Evolutionary conservation across 2,888 invertebrate species (phyloP).

Genomic region (Tipula lateralis): DNA sequence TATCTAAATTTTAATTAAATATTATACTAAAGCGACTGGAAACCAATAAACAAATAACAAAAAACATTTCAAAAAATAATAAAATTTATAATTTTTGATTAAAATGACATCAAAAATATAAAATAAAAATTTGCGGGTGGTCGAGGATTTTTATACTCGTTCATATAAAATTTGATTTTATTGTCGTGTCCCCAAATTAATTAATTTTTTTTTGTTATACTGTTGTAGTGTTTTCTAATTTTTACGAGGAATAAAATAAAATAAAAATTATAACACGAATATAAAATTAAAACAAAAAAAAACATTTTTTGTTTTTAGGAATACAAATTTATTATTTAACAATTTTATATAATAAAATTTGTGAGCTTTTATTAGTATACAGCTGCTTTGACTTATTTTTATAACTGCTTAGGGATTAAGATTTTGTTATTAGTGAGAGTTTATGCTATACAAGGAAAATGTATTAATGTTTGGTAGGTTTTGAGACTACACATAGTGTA

Average conservation of each 20-base stretch:
- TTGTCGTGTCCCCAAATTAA: slow-evolving; percentile 1
- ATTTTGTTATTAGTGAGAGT: not conserved
- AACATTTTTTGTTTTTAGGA: not conserved
- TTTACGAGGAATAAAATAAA: not conserved
- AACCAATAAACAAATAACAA: slow-evolving; percentile 19
- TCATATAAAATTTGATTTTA: not conserved
- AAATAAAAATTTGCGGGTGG: slow-evolving; percentile 7
- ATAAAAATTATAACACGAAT: not conserved
- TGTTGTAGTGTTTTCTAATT: not conserved
- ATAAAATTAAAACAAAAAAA: not conserved
- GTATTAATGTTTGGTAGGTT: not conserved
- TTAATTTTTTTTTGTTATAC: not conserved
- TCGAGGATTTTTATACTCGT: not conserved
- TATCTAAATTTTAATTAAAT: not conserved
- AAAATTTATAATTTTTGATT: not conserved
- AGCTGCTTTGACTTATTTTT: not conserved
- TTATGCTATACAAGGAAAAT: not conserved
- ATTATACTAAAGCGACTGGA: not conserved
- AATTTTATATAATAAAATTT: not conserved
- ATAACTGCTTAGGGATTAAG: not conserved
- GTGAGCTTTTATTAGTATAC: not conserved
- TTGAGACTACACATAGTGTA: not conserved
- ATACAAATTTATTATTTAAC: slow-evolving; percentile 3
- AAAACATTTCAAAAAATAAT: not conserved
- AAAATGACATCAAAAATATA: not conserved